Evolutionary conservation across 2,888 invertebrate species (phyloP).

Genomic region (Sarcophaga variegata): DNA sequence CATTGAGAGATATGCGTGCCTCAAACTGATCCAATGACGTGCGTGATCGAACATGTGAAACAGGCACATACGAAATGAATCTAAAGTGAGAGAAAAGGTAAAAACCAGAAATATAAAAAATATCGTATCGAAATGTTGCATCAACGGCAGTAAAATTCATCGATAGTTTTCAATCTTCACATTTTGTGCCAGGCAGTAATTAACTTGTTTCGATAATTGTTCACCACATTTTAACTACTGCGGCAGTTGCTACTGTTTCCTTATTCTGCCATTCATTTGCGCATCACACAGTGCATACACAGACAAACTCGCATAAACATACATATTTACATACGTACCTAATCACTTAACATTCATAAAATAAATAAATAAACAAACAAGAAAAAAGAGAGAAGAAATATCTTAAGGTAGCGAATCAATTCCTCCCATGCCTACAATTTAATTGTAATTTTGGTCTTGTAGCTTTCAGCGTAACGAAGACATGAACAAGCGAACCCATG

Average conservation of each 20-base stretch:
- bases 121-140: slow-evolving; percentile 10
- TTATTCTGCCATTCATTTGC: background rate
- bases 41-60: slow-evolving; percentile 7
- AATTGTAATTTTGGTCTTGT: slow-evolving; percentile 47
- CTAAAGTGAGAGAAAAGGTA: background rate
- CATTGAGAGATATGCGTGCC: slow-evolving; percentile 50
- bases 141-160: slow-evolving; percentile 38
- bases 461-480: slow-evolving; percentile 20
- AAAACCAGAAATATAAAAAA: slow-evolving; percentile 3
- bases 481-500: background rate
- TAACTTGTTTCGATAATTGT: slow-evolving; percentile 79
- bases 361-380: background rate
- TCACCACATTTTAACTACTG: slow-evolving; percentile 71
- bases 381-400: too few relatives aligned
- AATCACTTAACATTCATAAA: background rate
- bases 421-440: slow-evolving; percentile 34
- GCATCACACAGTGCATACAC: background rate
- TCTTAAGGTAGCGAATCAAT: background rate
- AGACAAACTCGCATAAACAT: background rate
- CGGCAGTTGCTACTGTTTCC: slow-evolving; percentile 58
- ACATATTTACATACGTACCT: background rate
- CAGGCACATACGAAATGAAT: background rate
- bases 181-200: slow-evolving; percentile 71
- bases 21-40: slow-evolving; percentile 2
- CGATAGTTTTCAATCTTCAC: slow-evolving; percentile 46